Evolutionary conservation across 2,888 invertebrate species (phyloP), one percentile per base, ranked within the genome.

Genomic region (Pterostichus madidus): DNA sequence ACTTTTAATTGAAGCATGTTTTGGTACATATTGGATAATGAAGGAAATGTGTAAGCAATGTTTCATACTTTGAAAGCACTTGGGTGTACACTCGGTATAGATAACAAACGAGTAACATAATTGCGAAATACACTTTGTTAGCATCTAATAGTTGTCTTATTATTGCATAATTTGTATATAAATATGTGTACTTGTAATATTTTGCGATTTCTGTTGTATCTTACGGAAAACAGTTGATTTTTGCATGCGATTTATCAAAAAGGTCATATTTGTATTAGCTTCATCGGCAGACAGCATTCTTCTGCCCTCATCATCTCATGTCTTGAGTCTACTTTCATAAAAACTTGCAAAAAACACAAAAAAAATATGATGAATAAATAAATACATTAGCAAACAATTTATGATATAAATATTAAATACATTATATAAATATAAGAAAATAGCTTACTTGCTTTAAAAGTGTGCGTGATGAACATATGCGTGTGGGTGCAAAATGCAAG

Each of bases 311-410:
- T 64, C 68, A 79, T 80, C 52, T 80, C 56, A 71, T 81, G 35
- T 81, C 53, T 71, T 81, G 39, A 73, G 81, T 73, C 81, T 81
- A 81, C 81, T 81, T 81, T 81, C 81, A 81, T 75, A 81, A 77
- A 77, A 77, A 81, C 75, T 73, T 73, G 39, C 77, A 77, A 75
- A 81, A 80, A 80, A 75, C 32, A 39, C 44, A 13, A 80, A 81
- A 73, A 81, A 73, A 81, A 81, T 49, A 81, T 79, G 59, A 79
- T 64, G 61, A 78, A 79, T 49, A 64, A 78, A 71, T 46, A 78
- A 79, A 79, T 79, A 79, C 64, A 59, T 71, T 80, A 80, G 80
- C 64, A 80, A 71, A 64, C 49, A 80, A 68, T 80, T 79, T 79
- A 80, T 71, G 68, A 80, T 80, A 80, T 80, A 80, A 80, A 80